A percentile compares a stretch with the other conserved stretches of the same genome.
Conservation (phyloP, 2,797 vertebrate genomes). For the Amblyopsis hoosieri region DNA sequence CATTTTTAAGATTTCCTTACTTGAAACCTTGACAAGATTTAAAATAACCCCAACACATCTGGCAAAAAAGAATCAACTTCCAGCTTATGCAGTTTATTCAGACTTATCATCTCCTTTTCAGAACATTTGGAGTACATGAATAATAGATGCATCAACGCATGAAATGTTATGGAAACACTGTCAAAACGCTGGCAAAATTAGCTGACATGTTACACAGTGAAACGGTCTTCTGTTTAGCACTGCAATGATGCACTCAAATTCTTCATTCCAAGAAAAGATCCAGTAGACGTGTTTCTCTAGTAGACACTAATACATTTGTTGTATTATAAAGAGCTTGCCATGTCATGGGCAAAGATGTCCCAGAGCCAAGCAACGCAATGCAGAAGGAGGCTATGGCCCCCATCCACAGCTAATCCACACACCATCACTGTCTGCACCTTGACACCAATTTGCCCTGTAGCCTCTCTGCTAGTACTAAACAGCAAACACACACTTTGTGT, state of each 20-base stretch:
- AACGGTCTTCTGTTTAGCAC: not conserved
- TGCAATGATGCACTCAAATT: not conserved
- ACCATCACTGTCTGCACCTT: constrained; percentile 41
- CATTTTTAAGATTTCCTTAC: too few relatives aligned
- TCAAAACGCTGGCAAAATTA: constrained; percentile 1
- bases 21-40: too few relatives aligned
- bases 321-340: constrained; percentile 24
- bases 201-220: constrained; percentile 7
- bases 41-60: too few relatives aligned
- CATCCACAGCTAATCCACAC: constrained; percentile 39
- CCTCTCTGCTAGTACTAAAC: constrained; percentile 35
- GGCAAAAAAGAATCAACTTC: not conserved
- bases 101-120: constrained; percentile 6
- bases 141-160: constrained; percentile 37
- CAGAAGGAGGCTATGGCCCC: constrained; percentile 25
- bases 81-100: constrained; percentile 18
- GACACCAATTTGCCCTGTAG: constrained; percentile 18
- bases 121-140: constrained; percentile 13
- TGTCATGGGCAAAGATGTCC: constrained; percentile 42
- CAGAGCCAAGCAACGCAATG: constrained; percentile 33
- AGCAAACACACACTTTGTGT: constrained; percentile 42
- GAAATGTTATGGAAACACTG: constrained; percentile 33
- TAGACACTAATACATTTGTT: constrained; percentile 44
- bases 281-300: constrained; percentile 23
- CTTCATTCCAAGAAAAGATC: not conserved